Base-by-base conservation (phyloP, 2,797 vertebrate genomes). In the Karalla daura region DNA sequence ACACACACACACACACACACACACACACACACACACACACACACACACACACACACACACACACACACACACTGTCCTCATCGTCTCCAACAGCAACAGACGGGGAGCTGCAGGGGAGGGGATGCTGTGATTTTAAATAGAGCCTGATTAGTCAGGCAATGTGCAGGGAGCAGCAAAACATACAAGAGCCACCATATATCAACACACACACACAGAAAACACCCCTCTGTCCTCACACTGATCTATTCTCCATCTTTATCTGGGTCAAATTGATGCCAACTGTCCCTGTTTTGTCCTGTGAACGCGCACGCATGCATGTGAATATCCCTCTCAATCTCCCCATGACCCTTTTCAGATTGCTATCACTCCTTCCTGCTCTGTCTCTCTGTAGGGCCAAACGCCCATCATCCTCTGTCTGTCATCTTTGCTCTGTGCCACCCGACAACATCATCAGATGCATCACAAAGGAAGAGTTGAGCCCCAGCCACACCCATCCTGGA, bases 221-320 rank as follows among this genome's bases (percentile, higher is more conserved):
- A 51, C 45, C 67, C 55, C 15, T 11, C 62, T 33, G 54, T 63
- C 70, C 58, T 35, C 40, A 14, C 14, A 35, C 66, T 69, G 72
- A 76, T 83, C 75, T 72, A 40, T 65, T 77, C 81, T 74, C 52
- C 56, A 24, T 81, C 49, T 59, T 62, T 85, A 92, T 90, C 80
- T 92, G 83, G 91, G 91, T 93, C 89, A 90, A 58, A 54, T 84
- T 82, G 72, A 76, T 45, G 76, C 85, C 86, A 88, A 89, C 88
- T 89, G 90, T 80, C 78, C 71, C 59, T 78, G 43, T 88, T 86
- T 70, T 54, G 28, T 63, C 78, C 63, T 49, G 66, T 63, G 81
- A 78, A 20, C 51, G 3, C 78, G 4, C 75, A 52, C 60, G 67
- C 65, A 40, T 13, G 18, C 65, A 74, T 74, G 60, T 9, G 10